phyloP scores from a whole-genome alignment of 64 coral and sea anemone genomes.

The Trachythela sp. region DNA sequence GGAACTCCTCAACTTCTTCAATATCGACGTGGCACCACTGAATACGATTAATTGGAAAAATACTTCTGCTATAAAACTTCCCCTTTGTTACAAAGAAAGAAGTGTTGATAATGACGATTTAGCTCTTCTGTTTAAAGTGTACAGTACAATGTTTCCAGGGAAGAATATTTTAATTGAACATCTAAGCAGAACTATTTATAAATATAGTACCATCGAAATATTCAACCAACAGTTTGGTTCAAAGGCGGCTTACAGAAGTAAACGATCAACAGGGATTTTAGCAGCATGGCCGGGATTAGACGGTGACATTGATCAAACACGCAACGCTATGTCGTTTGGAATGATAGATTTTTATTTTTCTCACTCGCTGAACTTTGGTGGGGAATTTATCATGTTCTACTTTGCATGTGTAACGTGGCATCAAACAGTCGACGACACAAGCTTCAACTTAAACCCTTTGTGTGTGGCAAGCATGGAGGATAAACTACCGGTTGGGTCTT shows the following conservation, averaged over 20 bases:
- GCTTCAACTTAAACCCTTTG: neutral
- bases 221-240: conserved; percentile 6
- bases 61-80: neutral
- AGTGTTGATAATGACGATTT: neutral
- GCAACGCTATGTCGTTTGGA: neutral
- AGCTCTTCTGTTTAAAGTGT: neutral
- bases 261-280: neutral
- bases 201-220: neutral
- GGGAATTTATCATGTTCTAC: neutral
- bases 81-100: neutral
- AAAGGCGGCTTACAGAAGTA: neutral
- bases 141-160: neutral
- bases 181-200: neutral
- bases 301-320: neutral
- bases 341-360: neutral
- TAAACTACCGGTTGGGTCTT: neutral
- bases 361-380: neutral
- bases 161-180: neutral
- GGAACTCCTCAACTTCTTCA: neutral
- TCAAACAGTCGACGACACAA: neutral
- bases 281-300: neutral
- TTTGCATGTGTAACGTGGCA: conserved; percentile 7
- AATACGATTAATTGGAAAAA: neutral
- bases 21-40: neutral
- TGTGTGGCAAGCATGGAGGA: neutral